These are phyloP conservation scores for Todiramphus chloris DNA, from an alignment of 2,113 vertebrate species.

Conservation along the genomic window DNA sequence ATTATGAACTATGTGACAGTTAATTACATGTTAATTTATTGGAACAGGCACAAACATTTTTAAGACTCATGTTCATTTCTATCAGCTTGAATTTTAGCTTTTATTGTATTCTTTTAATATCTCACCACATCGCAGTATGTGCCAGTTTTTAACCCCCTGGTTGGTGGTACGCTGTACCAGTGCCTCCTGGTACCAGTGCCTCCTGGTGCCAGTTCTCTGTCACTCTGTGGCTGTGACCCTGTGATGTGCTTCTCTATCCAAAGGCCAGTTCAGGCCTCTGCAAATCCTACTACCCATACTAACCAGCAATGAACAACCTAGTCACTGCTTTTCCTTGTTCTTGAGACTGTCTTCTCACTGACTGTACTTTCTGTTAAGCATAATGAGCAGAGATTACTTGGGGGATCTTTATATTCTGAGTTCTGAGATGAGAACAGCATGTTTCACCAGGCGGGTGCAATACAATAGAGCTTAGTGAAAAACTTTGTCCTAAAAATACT, in stretches of 20 bases:
- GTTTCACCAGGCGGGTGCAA: not conserved
- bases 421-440: not conserved
- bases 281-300: not conserved
- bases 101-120: not conserved
- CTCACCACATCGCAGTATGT: not conserved
- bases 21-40: not conserved
- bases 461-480: not conserved
- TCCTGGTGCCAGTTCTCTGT: not conserved
- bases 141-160: not conserved
- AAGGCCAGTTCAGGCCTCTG: not conserved
- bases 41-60: not conserved
- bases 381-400: not conserved
- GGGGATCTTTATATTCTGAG: not conserved
- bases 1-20: not conserved
- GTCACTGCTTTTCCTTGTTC: not conserved
- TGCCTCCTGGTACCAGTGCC: not conserved
- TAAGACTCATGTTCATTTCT: not conserved
- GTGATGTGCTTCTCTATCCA: not conserved
- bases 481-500: not conserved
- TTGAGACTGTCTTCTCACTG: not conserved
- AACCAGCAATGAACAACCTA: not conserved
- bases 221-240: not conserved
- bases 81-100: not conserved
- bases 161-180: not conserved
- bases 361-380: not conserved